Evolutionary conservation across 2,888 invertebrate species (phyloP).

Genomic region (Apotomis turbidana): DNA sequence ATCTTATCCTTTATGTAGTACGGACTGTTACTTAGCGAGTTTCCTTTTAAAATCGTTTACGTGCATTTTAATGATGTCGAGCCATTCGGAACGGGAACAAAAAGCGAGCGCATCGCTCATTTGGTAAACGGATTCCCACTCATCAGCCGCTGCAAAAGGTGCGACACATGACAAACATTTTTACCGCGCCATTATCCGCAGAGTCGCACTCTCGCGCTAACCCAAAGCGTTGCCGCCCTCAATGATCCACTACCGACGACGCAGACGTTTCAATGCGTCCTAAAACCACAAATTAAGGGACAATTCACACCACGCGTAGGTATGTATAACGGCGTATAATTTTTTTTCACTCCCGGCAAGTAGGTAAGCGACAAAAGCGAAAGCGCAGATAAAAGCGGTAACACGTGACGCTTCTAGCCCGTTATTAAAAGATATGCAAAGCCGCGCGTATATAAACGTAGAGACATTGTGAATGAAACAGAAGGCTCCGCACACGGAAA

Average conservation of each 20-base stretch:
- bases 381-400: constrained; percentile 57
- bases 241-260: constrained; percentile 59
- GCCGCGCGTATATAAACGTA: constrained; percentile 60
- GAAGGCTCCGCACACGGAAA: constrained; percentile 66
- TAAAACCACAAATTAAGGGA: constrained; percentile 65
- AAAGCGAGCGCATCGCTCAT: constrained; percentile 40
- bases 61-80: constrained; percentile 36
- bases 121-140: constrained; percentile 38
- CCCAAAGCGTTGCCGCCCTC: constrained; percentile 70
- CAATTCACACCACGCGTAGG: constrained; percentile 59
- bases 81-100: constrained; percentile 28
- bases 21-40: constrained; percentile 25
- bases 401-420: constrained; percentile 55
- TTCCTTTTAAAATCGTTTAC: constrained; percentile 22
- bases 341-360: constrained; percentile 52
- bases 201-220: constrained; percentile 58
- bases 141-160: constrained; percentile 42
- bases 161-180: constrained; percentile 62
- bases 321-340: constrained; percentile 54
- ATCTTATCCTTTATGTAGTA: constrained; percentile 24
- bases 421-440: constrained; percentile 70
- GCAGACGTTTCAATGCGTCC: constrained; percentile 54
- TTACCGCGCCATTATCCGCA: constrained; percentile 58
- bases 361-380: constrained; percentile 27
- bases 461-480: constrained; percentile 69